Evolutionary conservation across 2,797 vertebrate genomes (phyloP).

Genomic region (Cuculus canorus): DNA sequence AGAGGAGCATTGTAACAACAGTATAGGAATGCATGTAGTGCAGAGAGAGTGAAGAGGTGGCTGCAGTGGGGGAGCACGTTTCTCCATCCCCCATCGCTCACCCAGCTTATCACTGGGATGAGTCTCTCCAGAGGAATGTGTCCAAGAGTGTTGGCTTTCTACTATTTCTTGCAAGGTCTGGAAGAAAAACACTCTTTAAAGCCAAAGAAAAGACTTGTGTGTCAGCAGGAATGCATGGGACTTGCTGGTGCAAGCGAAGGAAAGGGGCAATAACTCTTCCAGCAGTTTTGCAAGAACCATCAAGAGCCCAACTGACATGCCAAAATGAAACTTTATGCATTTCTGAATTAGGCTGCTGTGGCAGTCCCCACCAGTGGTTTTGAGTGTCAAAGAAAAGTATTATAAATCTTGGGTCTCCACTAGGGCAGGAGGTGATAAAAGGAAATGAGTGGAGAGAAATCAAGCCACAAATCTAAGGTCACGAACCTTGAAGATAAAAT

Average conservation of each 20-base stretch:
- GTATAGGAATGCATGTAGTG: not conserved
- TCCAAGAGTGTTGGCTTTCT: not conserved
- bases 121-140: not conserved
- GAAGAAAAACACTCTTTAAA: not conserved
- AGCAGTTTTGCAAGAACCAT: not conserved
- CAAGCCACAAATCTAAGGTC: not conserved
- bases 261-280: not conserved
- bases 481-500: not conserved
- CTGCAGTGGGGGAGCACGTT: not conserved
- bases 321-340: accelerated
- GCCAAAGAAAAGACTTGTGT: not conserved
- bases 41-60: not conserved
- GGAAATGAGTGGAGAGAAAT: not conserved
- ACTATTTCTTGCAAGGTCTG: not conserved
- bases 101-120: not conserved
- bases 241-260: not conserved
- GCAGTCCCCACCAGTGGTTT: not conserved
- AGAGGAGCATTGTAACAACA: not conserved
- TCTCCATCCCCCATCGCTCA: accelerated
- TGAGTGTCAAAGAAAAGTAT: not conserved
- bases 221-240: accelerated
- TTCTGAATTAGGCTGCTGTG: not conserved
- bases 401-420: not conserved
- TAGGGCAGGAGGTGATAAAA: not conserved
- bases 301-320: not conserved